A percentile compares a stretch with the other conserved stretches of the same genome.
These are phyloP conservation scores for Temnothorax rugatulus DNA, from an alignment of 2,888 invertebrate species.

Conservation along the genomic window DNA sequence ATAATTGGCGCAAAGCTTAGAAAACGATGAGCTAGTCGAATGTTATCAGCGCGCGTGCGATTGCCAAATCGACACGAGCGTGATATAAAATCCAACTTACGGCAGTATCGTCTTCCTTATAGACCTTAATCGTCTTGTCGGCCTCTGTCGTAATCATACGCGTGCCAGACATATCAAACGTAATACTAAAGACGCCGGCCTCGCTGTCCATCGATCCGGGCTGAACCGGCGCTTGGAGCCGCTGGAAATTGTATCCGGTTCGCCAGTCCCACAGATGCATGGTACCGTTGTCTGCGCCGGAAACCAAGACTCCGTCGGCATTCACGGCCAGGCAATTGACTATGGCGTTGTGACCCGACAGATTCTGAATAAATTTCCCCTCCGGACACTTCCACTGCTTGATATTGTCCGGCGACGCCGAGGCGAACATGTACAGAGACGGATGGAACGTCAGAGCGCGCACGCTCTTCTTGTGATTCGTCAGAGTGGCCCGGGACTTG, in stretches of 20 bases:
- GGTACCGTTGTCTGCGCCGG: constrained; percentile 99
- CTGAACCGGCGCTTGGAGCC: constrained; percentile 96
- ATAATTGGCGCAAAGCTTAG: background rate
- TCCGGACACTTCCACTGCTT: constrained; percentile 99
- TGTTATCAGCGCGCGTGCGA: background rate
- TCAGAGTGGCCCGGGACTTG: constrained; percentile 96
- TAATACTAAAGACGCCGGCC: constrained; percentile 98
- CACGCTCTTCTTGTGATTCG: constrained; percentile 99
- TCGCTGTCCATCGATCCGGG: constrained; percentile 99
- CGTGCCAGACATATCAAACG: constrained; percentile 97
- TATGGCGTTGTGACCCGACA: constrained; percentile 98
- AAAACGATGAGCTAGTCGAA: background rate
- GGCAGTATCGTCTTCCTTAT: constrained; percentile 98
- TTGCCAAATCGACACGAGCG: background rate
- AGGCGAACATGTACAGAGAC: constrained; percentile 96
- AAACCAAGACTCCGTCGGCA: constrained; percentile 97
- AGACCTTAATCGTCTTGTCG: constrained; percentile 99
- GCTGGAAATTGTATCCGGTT: constrained; percentile 99
- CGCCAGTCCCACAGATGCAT: constrained; percentile 99
- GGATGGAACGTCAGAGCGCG: constrained; percentile 93
- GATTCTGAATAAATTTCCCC: constrained; percentile 98
- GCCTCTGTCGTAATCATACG: constrained; percentile 98
- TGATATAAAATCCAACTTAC: constrained; percentile 77
- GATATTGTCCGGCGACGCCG: constrained; percentile 99
- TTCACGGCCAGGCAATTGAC: constrained; percentile 98